Evolutionary conservation across 2,797 vertebrate species (phyloP).

Genomic region (Semotilus atromaculatus): DNA sequence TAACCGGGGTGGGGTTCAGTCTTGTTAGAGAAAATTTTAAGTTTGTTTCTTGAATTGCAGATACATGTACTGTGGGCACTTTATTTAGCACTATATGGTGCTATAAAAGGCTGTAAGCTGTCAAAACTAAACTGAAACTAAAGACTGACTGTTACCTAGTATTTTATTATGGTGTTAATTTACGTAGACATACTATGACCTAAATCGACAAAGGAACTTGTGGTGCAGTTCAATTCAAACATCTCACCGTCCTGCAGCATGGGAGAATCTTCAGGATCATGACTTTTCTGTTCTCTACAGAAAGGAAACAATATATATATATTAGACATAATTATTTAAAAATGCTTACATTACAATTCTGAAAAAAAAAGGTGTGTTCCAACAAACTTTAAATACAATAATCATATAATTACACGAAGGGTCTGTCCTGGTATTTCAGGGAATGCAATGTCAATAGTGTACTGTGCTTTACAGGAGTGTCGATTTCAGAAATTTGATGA

Average conservation of each 20-base stretch:
- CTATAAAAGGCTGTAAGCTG: neutral
- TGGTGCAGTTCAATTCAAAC: neutral
- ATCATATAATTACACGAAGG: neutral
- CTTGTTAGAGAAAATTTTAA: neutral
- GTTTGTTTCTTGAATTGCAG: neutral
- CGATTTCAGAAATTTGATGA: neutral
- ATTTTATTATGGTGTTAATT: neutral
- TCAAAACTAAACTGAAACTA: neutral
- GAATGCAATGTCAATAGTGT: neutral
- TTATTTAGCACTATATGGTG: neutral
- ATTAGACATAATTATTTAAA: neutral
- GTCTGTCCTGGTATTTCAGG: neutral
- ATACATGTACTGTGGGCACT: too few species aligned
- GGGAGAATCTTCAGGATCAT: conserved; percentile 58
- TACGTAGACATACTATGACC: neutral
- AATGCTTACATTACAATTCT: neutral
- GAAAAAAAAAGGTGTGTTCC: neutral
- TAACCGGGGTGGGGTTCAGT: neutral
- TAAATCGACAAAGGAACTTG: neutral
- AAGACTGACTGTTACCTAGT: neutral
- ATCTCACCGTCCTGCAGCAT: conserved; percentile 58
- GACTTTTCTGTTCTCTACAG: conserved; percentile 57
- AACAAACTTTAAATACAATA: neutral
- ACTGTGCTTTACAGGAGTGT: neutral
- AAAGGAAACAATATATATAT: neutral